phyloP scores from a whole-genome alignment of 2,888 invertebrate species.

The Nemoura dubitans region DNA sequence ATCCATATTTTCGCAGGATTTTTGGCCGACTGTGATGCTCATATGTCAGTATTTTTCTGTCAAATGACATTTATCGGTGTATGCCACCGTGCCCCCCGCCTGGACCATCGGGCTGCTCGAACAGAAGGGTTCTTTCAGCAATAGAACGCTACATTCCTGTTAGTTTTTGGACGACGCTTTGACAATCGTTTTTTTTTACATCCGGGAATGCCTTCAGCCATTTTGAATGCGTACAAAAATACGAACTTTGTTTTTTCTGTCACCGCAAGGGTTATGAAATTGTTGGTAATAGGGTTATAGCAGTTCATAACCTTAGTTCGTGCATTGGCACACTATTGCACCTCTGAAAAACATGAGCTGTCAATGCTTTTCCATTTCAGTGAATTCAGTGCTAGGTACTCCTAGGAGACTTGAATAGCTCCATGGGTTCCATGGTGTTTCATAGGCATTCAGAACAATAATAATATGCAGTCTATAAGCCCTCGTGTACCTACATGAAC shows the following conservation, averaged over 20 bases:
- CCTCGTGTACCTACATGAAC: too few species aligned
- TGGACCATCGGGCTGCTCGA: background rate
- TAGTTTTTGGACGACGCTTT: constrained; percentile 45
- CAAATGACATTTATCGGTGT: constrained; percentile 7
- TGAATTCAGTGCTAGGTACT: background rate
- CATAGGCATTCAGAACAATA: background rate
- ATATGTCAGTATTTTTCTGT: background rate
- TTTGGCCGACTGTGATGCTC: background rate
- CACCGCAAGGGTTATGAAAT: background rate
- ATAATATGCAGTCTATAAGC: too few species aligned
- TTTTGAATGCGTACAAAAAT: constrained; percentile 40
- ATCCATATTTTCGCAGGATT: constrained; percentile 45
- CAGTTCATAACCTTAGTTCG: background rate
- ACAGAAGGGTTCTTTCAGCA: background rate
- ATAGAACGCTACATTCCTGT: constrained; percentile 3
- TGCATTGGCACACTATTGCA: background rate
- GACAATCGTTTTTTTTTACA: constrained; percentile 49
- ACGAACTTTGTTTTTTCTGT: constrained; percentile 1
- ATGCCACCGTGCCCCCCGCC: background rate
- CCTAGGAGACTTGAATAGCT: background rate
- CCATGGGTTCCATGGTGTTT: background rate
- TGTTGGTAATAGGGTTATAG: background rate
- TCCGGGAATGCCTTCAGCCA: constrained; percentile 45
- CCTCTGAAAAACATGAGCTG: background rate
- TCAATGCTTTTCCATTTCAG: background rate